Base-by-base conservation (phyloP, 2,113 vertebrate species). In the Brevimyrus niger region DNA sequence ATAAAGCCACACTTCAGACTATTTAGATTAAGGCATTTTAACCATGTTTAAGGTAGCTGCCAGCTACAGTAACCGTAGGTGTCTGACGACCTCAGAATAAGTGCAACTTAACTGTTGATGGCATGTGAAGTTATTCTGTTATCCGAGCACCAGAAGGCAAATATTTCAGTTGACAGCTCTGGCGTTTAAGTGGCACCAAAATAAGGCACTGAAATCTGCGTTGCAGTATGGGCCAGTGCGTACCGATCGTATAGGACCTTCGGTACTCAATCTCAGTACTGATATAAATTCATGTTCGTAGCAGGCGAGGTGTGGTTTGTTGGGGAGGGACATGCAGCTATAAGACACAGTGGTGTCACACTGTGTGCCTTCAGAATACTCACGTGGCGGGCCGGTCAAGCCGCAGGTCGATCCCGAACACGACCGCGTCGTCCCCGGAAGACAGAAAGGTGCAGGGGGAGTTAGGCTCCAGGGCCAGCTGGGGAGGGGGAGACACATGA, bases 391-490 rank as follows among this genome's bases (percentile, higher is more conserved):
- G 97, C 1, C 97, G 95, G 91, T 98, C 97, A 50, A 97, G 96
- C 89, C 98, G 95, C 92, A 99, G 94, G 92, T 99, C 98, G 9
- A 99, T 99, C 89, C 97, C 97, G 92, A 97, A 98, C 86, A 99
- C 98, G 5, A 99, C 97, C 0, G 98, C 97, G 51, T 98, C 98
- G 92, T 99, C 98, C 86, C 98, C 98, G 19, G 98, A 98, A 0
- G 98, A 99, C 44, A 99, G 96, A 92, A 99, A 99, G 61, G 96
- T 97, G 95, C 97, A 98, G 27, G 97, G 98, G 0, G 98, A 99
- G 92, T 99, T 97, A 44, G 98, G 97, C 91, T 99, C 97, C 85
- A 99, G 96, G 17, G 98, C 98, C 93, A 99, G 94, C 98, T 99
- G 93, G 23, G 89, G 90, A 93, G 90, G 55, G 42, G 19, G n/a